Conservation (phyloP, 1,140 invertebrate genomes). For the Monomorium pharaonis region DNA sequence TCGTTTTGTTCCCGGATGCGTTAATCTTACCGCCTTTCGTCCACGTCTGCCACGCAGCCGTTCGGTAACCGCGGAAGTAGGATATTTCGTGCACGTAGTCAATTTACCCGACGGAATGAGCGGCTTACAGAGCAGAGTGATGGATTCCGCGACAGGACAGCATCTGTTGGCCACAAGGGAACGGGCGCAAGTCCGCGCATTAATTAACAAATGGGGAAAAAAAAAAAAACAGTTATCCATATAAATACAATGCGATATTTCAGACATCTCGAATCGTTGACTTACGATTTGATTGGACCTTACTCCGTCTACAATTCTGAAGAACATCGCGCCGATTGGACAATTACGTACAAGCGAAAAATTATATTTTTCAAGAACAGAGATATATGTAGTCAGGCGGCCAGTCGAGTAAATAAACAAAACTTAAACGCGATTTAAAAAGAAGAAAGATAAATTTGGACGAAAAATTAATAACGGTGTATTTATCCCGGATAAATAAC, state of each 20-base stretch:
- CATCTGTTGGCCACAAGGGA: not conserved
- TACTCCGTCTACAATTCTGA: not conserved
- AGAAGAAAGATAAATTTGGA: not conserved
- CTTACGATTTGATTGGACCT: not conserved
- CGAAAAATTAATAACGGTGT: not conserved
- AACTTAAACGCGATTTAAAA: not conserved
- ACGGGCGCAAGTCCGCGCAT: not conserved
- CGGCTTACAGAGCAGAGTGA: slow-evolving; percentile 68
- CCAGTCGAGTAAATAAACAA: not conserved
- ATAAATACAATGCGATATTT: not conserved
- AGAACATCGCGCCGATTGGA: not conserved
- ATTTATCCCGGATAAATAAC: not conserved
- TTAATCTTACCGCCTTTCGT: slow-evolving; percentile 73
- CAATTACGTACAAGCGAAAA: not conserved
- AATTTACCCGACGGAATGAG: slow-evolving; percentile 76
- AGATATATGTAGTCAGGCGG: not conserved
- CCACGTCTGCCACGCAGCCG: slow-evolving; percentile 35
- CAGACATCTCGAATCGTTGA: not conserved
- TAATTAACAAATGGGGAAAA: slow-evolving; percentile 46
- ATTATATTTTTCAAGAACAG: not conserved
- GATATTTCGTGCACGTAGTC: slow-evolving; percentile 81
- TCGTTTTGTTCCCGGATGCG: slow-evolving; percentile 66
- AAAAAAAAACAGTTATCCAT: not conserved
- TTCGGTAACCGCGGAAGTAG: slow-evolving; percentile 64
- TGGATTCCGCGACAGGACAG: slow-evolving; percentile 72